Conservation (phyloP, 2,888 invertebrate species). For the Panopea generosa region DNA sequence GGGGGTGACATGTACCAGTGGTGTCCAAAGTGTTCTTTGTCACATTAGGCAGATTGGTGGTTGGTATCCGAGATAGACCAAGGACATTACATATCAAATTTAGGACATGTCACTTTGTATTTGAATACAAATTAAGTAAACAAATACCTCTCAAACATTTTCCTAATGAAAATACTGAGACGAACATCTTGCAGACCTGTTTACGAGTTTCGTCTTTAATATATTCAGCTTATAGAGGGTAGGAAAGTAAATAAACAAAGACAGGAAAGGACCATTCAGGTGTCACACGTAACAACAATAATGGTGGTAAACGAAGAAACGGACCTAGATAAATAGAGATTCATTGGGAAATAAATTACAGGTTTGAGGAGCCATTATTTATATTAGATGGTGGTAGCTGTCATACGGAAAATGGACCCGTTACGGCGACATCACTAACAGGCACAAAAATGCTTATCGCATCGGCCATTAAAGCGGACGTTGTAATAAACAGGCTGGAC, state of each 20-base stretch:
- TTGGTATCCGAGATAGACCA: not conserved
- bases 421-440: conserved; percentile 31
- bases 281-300: conserved; percentile 54
- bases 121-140: not conserved
- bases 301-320: not conserved
- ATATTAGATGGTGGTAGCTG: conserved; percentile 54
- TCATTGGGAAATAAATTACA: conserved; percentile 65
- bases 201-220: conserved; percentile 5
- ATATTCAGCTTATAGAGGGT: conserved; percentile 1
- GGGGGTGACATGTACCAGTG: too few relatives aligned
- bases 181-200: conserved; percentile 9
- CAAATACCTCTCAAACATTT: not conserved
- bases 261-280: conserved; percentile 44
- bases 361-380: conserved; percentile 59
- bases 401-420: conserved; percentile 52
- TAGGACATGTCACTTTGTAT: too few relatives aligned
- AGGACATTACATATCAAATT: not conserved
- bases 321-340: conserved; percentile 39
- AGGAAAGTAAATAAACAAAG: conserved; percentile 53
- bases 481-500: conserved; percentile 16
- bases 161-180: conserved; percentile 5
- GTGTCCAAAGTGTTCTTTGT: too few relatives aligned
- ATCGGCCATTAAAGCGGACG: conserved; percentile 31
- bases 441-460: conserved; percentile 37
- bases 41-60: too few relatives aligned